Base-by-base conservation (phyloP, 2,113 vertebrate species). In the Daboia siamensis region DNA sequence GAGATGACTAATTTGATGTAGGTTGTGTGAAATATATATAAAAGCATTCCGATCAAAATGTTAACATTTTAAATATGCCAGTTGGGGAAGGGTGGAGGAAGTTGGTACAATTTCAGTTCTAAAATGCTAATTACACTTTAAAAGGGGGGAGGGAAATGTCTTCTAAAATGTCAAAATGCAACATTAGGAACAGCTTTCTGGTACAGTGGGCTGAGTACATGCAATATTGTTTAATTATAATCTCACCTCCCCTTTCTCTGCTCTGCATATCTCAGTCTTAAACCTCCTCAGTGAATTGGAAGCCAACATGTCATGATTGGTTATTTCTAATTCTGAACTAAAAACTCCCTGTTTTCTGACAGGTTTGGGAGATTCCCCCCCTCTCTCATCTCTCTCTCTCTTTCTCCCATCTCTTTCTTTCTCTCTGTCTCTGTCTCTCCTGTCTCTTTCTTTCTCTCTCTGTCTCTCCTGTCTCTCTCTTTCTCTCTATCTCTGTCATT, bases 151-250 rank as follows among this genome's bases (percentile, higher is more conserved):
- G 33, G 23, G 39, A 84, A 52, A 89, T 51, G 87, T 59, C 64
- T 89, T 74, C 57, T 44, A 51, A 89, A 92, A 92, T 92, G 91
- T 92, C 91, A 92, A 59, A 92, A 92, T 17, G 29, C 91, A 89
- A 59, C 54, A 57, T 89, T 69, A 84, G 15, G 44, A 92, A 33
- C 39, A 57, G 74, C 39, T 92, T 80, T 89, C 20, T 46, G 80
- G 64, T 21, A 80, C 3, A 8, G 91, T 33, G 91, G 52, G 91
- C 26, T 84, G 64, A 29, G 64, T 24, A 48, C 56, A 56, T 3
- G 20, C 52, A 23, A 57, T 33, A 39, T 23, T 44, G 24, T 89
- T 21, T 10, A 56, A 69, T 21, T 12, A 10, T n/a, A 2, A 23
- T 21, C 3, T 23, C 87, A 21, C 10, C 33, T n/a, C 52, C 64